Evolutionary conservation across 2,113 vertebrate genomes (phyloP).

Genomic region (Puntigrus tetrazona): DNA sequence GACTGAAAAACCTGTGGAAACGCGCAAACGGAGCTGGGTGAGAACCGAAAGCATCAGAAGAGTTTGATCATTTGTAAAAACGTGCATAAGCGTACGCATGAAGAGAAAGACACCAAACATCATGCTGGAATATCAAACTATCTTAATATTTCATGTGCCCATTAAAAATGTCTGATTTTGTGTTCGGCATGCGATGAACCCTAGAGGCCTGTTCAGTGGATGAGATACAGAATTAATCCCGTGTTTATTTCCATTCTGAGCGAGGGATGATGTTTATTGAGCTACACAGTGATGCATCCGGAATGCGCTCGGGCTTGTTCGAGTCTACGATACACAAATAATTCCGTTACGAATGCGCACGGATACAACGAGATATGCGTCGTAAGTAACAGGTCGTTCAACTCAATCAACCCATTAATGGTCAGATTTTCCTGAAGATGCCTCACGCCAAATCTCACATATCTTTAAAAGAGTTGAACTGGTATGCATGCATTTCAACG

Average conservation of each 20-base stretch:
- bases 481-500: not conserved
- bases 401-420: not conserved
- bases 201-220: constrained; percentile 93
- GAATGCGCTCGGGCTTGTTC: not conserved
- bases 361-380: not conserved
- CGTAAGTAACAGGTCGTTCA: not conserved
- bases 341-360: not conserved
- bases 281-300: constrained; percentile 51
- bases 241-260: constrained; percentile 93
- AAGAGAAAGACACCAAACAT: constrained; percentile 76
- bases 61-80: not conserved
- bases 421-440: not conserved
- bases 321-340: not conserved
- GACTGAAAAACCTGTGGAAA: not conserved
- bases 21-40: not conserved
- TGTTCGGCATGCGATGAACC: constrained; percentile 79
- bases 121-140: constrained; percentile 83
- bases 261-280: constrained; percentile 85
- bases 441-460: not conserved
- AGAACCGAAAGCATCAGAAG: not conserved
- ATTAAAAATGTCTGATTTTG: constrained; percentile 90
- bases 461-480: not conserved
- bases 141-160: constrained; percentile 94
- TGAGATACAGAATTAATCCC: constrained; percentile 99
- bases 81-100: not conserved